These are phyloP conservation scores for Eupithecia insigniata DNA, from an alignment of 2,888 invertebrate species.

Conservation along the genomic window DNA sequence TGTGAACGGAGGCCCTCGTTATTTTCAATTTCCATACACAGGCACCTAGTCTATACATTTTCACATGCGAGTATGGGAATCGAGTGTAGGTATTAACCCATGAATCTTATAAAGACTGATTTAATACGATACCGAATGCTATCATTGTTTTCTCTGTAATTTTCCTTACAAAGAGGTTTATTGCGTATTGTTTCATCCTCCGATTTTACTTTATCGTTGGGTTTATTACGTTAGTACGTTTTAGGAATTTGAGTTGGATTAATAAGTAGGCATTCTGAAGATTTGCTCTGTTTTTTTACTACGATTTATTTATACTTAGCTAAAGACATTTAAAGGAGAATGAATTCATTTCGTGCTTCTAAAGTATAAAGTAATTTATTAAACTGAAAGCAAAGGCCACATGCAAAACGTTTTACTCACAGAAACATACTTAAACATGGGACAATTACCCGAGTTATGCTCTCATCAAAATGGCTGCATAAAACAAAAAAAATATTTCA, in stretches of 20 bases:
- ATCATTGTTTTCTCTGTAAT: slow-evolving; percentile 59
- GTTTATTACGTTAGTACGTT: slow-evolving; percentile 44
- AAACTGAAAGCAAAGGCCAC: slow-evolving; percentile 24
- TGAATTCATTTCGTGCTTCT: slow-evolving; percentile 13
- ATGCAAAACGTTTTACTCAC: slow-evolving; percentile 37
- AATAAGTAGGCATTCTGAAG: slow-evolving; percentile 30
- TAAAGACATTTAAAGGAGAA: slow-evolving; percentile 1
- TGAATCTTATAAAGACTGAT: slow-evolving; percentile 81
- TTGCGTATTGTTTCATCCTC: slow-evolving; percentile 47
- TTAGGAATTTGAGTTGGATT: slow-evolving; percentile 44
- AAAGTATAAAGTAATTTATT: slow-evolving; percentile 18
- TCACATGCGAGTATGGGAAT: slow-evolving; percentile 72
- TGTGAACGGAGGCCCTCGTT: slow-evolving; percentile 81
- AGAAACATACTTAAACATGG: slow-evolving; percentile 37
- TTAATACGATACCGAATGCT: slow-evolving; percentile 60
- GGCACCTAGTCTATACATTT: slow-evolving; percentile 76
- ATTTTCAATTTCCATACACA: slow-evolving; percentile 84
- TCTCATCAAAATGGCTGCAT: slow-evolving; percentile 49
- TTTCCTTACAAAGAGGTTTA: slow-evolving; percentile 48
- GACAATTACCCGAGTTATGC: slow-evolving; percentile 42
- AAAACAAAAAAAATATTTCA: slow-evolving; percentile 55
- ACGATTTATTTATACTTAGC: neutral
- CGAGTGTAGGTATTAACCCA: slow-evolving; percentile 74
- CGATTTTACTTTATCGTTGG: slow-evolving; percentile 44
- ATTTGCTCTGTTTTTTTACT: slow-evolving; percentile 8